Conservation (phyloP, 2,888 invertebrate genomes). For the Shargacucullia verbasci region DNA sequence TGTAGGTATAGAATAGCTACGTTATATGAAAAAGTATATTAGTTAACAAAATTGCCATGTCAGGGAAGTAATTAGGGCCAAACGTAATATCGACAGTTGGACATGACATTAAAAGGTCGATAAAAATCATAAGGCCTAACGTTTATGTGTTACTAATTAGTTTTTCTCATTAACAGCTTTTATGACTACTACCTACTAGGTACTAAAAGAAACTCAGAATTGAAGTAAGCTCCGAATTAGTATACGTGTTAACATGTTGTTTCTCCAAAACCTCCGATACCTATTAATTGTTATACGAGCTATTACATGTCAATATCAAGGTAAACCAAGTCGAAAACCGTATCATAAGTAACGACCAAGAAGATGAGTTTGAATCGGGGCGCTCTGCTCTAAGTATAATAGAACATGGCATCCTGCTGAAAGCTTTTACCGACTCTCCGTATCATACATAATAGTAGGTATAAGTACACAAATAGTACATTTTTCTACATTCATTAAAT, state of each 20-base stretch:
- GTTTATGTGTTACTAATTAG: constrained; percentile 40
- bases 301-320: too few relatives aligned
- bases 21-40: constrained; percentile 3
- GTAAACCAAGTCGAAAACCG: too few relatives aligned
- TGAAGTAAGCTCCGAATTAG: constrained; percentile 24
- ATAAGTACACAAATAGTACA: constrained; percentile 11
- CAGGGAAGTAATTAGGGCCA: constrained; percentile 18
- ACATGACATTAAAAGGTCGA: constrained; percentile 41
- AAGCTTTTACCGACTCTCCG: constrained; percentile 11
- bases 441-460: not conserved
- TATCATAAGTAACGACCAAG: too few relatives aligned
- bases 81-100: constrained; percentile 20
- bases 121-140: constrained; percentile 38
- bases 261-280: too few relatives aligned
- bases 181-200: constrained; percentile 14
- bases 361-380: too few relatives aligned
- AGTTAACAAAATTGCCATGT: constrained; percentile 31
- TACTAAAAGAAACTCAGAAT: constrained; percentile 25
- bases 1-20: too few relatives aligned
- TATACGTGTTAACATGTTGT: constrained; percentile 3
- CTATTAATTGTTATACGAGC: too few relatives aligned
- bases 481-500: constrained; percentile 27
- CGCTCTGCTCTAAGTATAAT: too few relatives aligned
- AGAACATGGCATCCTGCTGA: not conserved
- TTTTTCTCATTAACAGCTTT: constrained; percentile 41